Base-by-base conservation (phyloP, 1,140 invertebrate species). In the Danaus melanippus region DNA sequence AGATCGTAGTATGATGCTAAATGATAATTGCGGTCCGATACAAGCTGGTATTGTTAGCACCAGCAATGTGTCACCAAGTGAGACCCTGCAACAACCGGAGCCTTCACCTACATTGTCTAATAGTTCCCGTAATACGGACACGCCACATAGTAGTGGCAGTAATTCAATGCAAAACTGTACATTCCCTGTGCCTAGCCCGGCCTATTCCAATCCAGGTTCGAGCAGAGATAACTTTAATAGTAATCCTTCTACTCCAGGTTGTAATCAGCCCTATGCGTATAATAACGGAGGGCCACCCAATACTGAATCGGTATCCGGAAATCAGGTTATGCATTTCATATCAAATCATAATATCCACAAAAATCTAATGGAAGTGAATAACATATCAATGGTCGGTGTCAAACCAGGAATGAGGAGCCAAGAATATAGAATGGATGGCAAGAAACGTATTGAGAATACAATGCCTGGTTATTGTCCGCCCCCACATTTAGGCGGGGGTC, bases 1-100 rank as follows among this genome's bases (percentile, higher is more conserved):
- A 2, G 92, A 92, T 42, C 88, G 90, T 64, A 87, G 87, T 64
- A 76, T 84, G 46, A 64, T 86, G 58, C 72, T 87, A 58, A 80
- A 87, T 43, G 88, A 93, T 71, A 89, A 89, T 10, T 87, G 91
- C 59, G 84, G 83, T 0, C 93, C 92, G 0, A 93, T 93, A 58
- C 92, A 93, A 81, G 92, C 92, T 10, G 92, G 92, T 1, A 90
- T 92, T 8, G 91, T 94, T 6, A 93, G 92, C 66, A 93, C 93
- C 1, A 93, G 92, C 75, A 92, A 93, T 64, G 91, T 92, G 10
- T 92, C 91, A 7, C 90, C 91, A 0, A 86, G 90, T 10, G 90
- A 92, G 53, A 89, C 86, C 2, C 63, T 86, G 46, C 76, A 77
- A 47, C 85, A 74, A 4, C 88, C 76, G 9, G 84, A 87, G 60